Percentiles rank a stretch among this genome's conserved stretches.
Evolutionary conservation across 2,888 invertebrate species (phyloP).

Genomic region (Euproctis similis): DNA sequence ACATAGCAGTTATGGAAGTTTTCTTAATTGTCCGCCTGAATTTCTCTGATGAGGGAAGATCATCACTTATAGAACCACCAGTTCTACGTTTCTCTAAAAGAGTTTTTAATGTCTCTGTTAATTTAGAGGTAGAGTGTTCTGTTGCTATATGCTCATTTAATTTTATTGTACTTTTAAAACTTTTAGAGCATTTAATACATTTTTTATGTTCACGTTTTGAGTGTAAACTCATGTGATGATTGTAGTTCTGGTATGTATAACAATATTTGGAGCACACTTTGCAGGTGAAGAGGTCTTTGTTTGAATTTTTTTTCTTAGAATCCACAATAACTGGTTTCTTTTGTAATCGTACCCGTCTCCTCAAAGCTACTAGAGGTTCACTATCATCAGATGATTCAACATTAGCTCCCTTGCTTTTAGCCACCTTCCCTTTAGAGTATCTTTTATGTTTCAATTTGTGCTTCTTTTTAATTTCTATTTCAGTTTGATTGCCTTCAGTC

Average conservation of each 20-base stretch:
- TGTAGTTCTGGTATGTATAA: constrained; percentile 55
- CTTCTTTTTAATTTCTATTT: constrained; percentile 12
- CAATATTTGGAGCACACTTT: constrained; percentile 50
- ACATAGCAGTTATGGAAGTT: constrained; percentile 15
- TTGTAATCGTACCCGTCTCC: constrained; percentile 13
- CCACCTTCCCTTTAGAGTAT: constrained; percentile 7
- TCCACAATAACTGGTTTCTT: not conserved
- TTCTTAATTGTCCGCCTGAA: constrained; percentile 42
- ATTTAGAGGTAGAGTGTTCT: constrained; percentile 42
- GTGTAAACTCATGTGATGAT: constrained; percentile 52
- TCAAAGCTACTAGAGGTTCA: constrained; percentile 30
- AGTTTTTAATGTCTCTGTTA: constrained; percentile 53
- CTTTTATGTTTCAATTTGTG: constrained; percentile 19
- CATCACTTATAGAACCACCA: constrained; percentile 9
- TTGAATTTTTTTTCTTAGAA: not conserved
- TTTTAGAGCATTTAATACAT: constrained; percentile 49
- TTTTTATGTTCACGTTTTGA: constrained; percentile 33
- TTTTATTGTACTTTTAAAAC: constrained; percentile 34
- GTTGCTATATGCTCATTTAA: constrained; percentile 36
- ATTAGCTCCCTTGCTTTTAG: not conserved
- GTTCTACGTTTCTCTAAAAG: constrained; percentile 44
- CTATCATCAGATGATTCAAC: constrained; percentile 43
- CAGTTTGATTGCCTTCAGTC: constrained; percentile 27
- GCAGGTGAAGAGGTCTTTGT: constrained; percentile 30
- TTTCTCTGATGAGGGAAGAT: constrained; percentile 21